These are phyloP conservation scores for Mico argentatus DNA, from an alignment of 2,797 vertebrate genomes.

Conservation along the genomic window DNA sequence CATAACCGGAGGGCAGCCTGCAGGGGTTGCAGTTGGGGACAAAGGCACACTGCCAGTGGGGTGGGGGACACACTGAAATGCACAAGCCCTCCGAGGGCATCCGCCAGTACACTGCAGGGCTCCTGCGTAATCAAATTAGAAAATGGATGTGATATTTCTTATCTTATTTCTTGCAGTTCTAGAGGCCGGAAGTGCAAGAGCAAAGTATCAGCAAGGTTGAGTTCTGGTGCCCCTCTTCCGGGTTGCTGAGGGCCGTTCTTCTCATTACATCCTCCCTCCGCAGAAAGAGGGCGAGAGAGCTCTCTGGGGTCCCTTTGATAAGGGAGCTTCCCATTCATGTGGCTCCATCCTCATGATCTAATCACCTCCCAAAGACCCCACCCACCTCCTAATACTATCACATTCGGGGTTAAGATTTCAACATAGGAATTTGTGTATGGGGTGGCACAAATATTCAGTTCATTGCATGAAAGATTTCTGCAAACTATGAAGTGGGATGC, in stretches of 20 bases:
- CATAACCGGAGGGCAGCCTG: rapidly evolving
- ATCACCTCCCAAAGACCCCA: background rate
- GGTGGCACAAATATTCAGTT: background rate
- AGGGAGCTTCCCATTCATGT: background rate
- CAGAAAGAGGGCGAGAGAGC: background rate
- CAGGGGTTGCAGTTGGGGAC: rapidly evolving
- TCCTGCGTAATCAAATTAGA: background rate
- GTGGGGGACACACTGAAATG: rapidly evolving
- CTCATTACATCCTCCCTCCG: no score
- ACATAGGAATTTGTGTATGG: background rate
- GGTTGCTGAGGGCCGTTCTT: background rate
- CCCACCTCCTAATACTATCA: background rate
- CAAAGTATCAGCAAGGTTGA: background rate
- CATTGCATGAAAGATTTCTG: background rate
- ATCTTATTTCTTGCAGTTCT: background rate
- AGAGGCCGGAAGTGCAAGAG: background rate
- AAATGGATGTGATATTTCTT: no score
- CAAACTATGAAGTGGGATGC: rapidly evolving
- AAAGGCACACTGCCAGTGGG: no score
- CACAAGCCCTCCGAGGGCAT: no score
- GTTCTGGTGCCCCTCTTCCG: background rate
- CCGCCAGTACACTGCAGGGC: background rate
- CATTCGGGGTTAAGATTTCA: no score
- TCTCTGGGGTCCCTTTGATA: background rate
- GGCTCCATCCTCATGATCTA: background rate